Evolutionary conservation across 1,140 invertebrate species (phyloP).

Genomic region (Drosophila nikananu): DNA sequence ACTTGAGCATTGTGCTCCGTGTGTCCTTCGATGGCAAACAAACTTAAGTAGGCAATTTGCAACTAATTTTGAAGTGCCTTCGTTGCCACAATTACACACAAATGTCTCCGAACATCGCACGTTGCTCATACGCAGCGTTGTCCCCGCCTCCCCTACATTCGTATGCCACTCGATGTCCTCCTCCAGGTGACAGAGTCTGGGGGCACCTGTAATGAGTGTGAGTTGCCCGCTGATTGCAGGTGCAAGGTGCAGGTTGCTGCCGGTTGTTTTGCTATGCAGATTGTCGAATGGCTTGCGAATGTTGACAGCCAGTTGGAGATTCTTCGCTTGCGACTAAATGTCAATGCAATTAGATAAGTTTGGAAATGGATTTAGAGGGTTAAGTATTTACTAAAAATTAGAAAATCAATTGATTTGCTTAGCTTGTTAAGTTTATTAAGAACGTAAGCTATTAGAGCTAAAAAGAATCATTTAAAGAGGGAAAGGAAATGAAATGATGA

Average conservation of each 20-base stretch:
- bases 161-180: slow-evolving; percentile 38
- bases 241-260: neutral
- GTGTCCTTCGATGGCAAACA: slow-evolving; percentile 67
- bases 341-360: slow-evolving; percentile 1
- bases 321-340: neutral
- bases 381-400: neutral
- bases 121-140: slow-evolving; percentile 75
- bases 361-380: neutral
- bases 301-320: slow-evolving; percentile 7
- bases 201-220: slow-evolving; percentile 38
- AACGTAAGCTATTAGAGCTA: too few relatives aligned
- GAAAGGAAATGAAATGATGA: too few relatives aligned
- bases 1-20: slow-evolving; percentile 45
- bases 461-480: too few relatives aligned
- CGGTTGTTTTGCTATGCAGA: slow-evolving; percentile 26
- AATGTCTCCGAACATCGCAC: slow-evolving; percentile 44
- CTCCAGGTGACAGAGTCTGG: slow-evolving; percentile 36
- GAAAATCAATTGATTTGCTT: neutral
- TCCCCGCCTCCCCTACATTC: slow-evolving; percentile 10
- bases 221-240: slow-evolving; percentile 46
- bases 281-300: neutral
- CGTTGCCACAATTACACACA: slow-evolving; percentile 42
- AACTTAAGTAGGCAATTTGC: slow-evolving; percentile 82
- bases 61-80: slow-evolving; percentile 77
- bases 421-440: neutral